Evolutionary conservation across 1,140 invertebrate species (phyloP).

Genomic region (Monomorium pharaonis): DNA sequence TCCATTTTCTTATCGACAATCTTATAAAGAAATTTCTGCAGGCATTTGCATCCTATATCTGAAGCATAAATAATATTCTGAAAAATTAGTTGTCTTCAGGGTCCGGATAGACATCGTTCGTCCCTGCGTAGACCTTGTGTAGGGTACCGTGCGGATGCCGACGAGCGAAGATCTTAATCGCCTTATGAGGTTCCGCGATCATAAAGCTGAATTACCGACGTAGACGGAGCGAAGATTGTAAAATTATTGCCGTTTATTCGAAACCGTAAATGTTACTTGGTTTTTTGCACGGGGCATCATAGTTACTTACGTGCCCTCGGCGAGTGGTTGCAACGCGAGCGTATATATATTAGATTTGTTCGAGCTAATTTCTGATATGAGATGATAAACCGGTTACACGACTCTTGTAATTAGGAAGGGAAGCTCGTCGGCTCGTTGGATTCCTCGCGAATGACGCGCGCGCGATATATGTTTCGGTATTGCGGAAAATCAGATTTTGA

Average conservation of each 20-base stretch:
- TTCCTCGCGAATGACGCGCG: constrained; percentile 22
- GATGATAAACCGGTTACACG: constrained; percentile 50
- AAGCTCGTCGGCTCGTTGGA: constrained; percentile 1
- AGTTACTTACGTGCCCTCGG: constrained; percentile 18
- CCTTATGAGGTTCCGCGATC: constrained; percentile 47
- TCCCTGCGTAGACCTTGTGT: constrained; percentile 12
- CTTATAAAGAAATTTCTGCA: not conserved
- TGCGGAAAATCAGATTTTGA: constrained; percentile 2
- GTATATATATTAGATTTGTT: constrained; percentile 49
- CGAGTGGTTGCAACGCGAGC: not conserved
- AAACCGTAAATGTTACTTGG: constrained; percentile 42
- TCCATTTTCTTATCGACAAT: not conserved
- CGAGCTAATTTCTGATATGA: constrained; percentile 49
- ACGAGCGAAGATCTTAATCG: constrained; percentile 48
- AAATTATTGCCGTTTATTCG: constrained; percentile 57
- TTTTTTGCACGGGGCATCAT: constrained; percentile 26
- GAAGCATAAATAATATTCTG: not conserved
- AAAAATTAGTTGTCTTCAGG: constrained; percentile 11
- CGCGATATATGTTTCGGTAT: not conserved
- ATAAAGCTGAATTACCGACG: constrained; percentile 48
- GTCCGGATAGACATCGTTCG: not conserved
- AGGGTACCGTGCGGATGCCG: not conserved
- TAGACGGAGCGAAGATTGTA: constrained; percentile 39
- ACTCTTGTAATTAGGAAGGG: constrained; percentile 39
- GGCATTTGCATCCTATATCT: not conserved